Evolutionary conservation across 2,797 vertebrate genomes (phyloP), one percentile per base, ranked within the genome.

Genomic region (Pseudotriccus pelzelni): DNA sequence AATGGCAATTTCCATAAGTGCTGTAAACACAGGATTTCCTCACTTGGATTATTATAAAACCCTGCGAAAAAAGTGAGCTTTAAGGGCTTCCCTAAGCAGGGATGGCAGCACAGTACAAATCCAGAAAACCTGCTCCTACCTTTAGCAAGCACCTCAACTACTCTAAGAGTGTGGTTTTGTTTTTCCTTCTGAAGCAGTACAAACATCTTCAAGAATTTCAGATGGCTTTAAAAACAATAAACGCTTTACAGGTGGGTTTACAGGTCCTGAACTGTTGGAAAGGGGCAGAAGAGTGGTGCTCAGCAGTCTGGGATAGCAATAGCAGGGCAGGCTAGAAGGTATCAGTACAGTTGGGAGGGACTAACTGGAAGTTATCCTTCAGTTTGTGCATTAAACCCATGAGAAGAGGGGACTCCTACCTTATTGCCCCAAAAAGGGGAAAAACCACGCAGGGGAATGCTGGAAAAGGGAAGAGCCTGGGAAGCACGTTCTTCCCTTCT

Each of bases 11-110:
- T 91, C 89, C 10, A 0, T 93, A 92, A 89, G 79, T 92, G 80
- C 83, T 84, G 47, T 89, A 93, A 96, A 92, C 44, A 91, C 55
- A 76, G 93, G 89, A 94, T 96, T 95, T 94, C 91, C 94, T 95
- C 67, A 66, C 74, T 86, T 82, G 80, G 91, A 94, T 94, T 96
- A 94, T 53, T 73, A 56, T 53, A 95, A 95, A 93, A 47, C 58
- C 85, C 77, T 22, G 24, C 74, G 91, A 76, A 86, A 95, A 77
- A 15, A 74, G 21, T 36, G 72, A 56, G 76, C 49, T 95, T 82
- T 59, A 78, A 74, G 79, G 80, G 63, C 87, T 78, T 64, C 67
- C 89, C 67, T 52, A 47, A 47, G 23, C n/a, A 73, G 47, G 44
- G 24, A 63, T 25, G 37, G 63, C 60, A 86, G 67, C 77, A 59